These are phyloP conservation scores for Dasysyrphus tricinctus DNA, from an alignment of 2,888 invertebrate species.

Conservation along the genomic window DNA sequence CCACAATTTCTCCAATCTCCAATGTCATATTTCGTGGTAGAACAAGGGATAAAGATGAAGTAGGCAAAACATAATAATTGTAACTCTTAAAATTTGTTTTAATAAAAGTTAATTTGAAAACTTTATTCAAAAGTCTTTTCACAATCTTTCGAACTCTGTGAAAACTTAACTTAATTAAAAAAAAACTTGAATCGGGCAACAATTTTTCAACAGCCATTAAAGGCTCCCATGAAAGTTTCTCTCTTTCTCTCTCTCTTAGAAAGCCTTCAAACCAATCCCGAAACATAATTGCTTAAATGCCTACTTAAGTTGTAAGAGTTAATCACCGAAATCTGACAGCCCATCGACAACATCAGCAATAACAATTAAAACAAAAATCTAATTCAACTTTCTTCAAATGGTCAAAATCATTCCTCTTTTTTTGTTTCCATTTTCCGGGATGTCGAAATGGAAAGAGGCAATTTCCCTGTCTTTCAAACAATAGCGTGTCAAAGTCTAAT, in stretches of 20 bases:
- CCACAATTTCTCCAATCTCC: too few species aligned
- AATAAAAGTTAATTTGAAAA: not conserved
- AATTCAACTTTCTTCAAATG: slow-evolving; percentile 40
- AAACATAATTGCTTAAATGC: slow-evolving; percentile 32
- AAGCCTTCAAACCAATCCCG: slow-evolving; percentile 25
- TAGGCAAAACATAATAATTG: too few species aligned
- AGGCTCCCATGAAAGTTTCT: not conserved
- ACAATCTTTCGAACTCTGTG: not conserved
- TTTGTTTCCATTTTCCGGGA: slow-evolving; percentile 5
- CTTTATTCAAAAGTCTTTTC: not conserved
- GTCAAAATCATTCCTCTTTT: slow-evolving; percentile 15
- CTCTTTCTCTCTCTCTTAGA: not conserved
- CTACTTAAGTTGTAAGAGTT: slow-evolving; percentile 38
- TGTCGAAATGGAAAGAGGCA: slow-evolving; percentile 10
- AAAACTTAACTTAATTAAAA: not conserved
- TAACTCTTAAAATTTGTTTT: too few species aligned
- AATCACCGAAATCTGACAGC: slow-evolving; percentile 45
- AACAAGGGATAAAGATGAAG: too few species aligned
- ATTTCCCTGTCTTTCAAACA: slow-evolving; percentile 30
- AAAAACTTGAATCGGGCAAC: not conserved
- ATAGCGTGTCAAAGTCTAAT: slow-evolving; percentile 54
- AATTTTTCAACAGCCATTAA: slow-evolving; percentile 14
- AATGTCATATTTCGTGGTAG: too few species aligned
- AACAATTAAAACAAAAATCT: slow-evolving; percentile 45
- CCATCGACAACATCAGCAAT: slow-evolving; percentile 46